phyloP scores from a whole-genome alignment of 2,113 vertebrate genomes.

The Lepus europaeus region DNA sequence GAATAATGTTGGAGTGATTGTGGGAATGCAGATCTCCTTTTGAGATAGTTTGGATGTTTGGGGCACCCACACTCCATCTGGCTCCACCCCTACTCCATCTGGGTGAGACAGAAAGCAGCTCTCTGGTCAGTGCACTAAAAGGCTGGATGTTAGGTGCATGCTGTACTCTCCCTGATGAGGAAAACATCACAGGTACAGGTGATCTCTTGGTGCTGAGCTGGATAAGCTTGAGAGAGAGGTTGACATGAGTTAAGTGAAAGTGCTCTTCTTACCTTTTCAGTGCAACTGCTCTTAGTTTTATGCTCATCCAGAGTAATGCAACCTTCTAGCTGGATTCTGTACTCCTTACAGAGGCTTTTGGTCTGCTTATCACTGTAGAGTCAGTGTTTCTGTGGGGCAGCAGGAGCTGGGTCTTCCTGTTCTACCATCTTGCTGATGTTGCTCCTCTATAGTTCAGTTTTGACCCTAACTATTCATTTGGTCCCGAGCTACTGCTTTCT shows the following conservation, averaged over 20 bases:
- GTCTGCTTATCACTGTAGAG: neutral
- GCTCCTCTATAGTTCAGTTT: neutral
- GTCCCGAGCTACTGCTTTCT: neutral
- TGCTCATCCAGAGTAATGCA: neutral
- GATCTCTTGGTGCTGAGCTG: neutral
- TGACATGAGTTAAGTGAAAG: neutral
- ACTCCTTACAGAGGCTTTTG: neutral
- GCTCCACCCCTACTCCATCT: neutral
- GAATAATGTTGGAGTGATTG: neutral
- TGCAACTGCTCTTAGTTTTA: neutral
- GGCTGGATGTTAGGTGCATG: neutral
- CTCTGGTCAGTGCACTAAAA: neutral
- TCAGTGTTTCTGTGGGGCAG: neutral
- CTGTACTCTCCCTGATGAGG: no score
- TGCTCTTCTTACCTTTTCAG: neutral
- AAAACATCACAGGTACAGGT: neutral
- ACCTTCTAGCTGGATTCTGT: neutral
- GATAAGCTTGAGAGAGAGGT: neutral
- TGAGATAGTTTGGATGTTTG: neutral
- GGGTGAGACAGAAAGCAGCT: neutral
- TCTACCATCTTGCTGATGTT: neutral
- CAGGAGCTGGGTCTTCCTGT: neutral
- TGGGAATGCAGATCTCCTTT: neutral
- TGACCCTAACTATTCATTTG: neutral
- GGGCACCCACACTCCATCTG: neutral